These are phyloP conservation scores for Tiliacea citrago DNA, from an alignment of 2,888 invertebrate genomes.

Conservation along the genomic window DNA sequence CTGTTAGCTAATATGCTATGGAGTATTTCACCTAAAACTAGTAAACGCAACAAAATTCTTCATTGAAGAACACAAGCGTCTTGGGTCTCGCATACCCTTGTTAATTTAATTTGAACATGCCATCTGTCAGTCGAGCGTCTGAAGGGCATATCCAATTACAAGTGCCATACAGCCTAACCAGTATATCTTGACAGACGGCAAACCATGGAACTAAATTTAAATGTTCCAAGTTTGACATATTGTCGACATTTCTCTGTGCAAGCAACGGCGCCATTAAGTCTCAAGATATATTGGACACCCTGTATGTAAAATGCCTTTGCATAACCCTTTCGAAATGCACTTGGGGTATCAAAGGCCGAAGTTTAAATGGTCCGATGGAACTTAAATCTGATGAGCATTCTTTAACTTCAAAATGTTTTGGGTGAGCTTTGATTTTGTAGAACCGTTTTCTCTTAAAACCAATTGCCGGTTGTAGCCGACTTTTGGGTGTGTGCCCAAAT, in stretches of 20 bases:
- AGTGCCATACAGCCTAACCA: slow-evolving; percentile 63
- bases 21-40: slow-evolving; percentile 11
- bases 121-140: slow-evolving; percentile 80
- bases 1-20: neutral
- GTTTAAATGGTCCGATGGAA: slow-evolving; percentile 55
- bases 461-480: slow-evolving; percentile 18
- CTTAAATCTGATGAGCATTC: slow-evolving; percentile 58
- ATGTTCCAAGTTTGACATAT: slow-evolving; percentile 48
- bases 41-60: slow-evolving; percentile 28
- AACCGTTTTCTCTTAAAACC: slow-evolving; percentile 17
- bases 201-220: slow-evolving; percentile 58
- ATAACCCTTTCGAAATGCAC: slow-evolving; percentile 65
- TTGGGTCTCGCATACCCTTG: slow-evolving; percentile 81
- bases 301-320: slow-evolving; percentile 73
- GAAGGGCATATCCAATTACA: slow-evolving; percentile 81
- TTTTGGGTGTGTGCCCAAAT: slow-evolving; percentile 50
- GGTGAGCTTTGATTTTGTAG: slow-evolving; percentile 37
- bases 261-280: slow-evolving; percentile 16
- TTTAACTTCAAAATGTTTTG: slow-evolving; percentile 40
- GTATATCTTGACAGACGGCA: slow-evolving; percentile 54
- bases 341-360: slow-evolving; percentile 59
- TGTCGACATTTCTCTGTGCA: slow-evolving; percentile 38
- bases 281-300: slow-evolving; percentile 32
- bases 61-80: slow-evolving; percentile 72
- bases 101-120: slow-evolving; percentile 86